Evolutionary conservation across 2,888 invertebrate genomes (phyloP).

Genomic region (Chaitophorus viminalis): DNA sequence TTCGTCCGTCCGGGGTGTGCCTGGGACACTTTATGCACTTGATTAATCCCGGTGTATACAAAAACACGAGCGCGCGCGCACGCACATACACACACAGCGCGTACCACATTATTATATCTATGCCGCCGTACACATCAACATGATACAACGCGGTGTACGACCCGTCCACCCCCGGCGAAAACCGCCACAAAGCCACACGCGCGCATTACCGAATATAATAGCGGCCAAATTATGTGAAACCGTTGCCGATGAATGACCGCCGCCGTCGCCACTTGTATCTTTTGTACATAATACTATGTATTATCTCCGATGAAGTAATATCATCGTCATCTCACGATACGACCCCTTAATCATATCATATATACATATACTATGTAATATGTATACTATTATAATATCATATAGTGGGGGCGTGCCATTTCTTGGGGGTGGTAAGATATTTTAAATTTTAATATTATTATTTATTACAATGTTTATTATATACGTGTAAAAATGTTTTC

Average conservation of each 20-base stretch:
- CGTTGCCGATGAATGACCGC: constrained; percentile 40
- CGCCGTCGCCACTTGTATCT: constrained; percentile 4
- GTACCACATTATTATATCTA: no score
- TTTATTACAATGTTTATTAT: no score
- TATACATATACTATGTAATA: no score
- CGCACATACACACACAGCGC: not conserved
- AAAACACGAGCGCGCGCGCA: not conserved
- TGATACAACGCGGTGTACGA: not conserved
- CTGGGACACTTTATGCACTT: constrained; percentile 56
- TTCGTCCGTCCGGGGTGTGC: constrained; percentile 11
- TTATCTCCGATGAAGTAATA: not conserved
- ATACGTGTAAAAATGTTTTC: no score
- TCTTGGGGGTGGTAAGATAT: no score
- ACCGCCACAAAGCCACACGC: constrained; percentile 40
- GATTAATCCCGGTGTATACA: constrained; percentile 41
- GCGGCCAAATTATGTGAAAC: constrained; percentile 46
- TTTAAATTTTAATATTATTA: no score
- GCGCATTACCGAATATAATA: constrained; percentile 36
- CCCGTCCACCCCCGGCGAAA: not conserved
- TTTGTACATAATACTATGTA: no score
- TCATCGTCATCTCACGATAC: not conserved
- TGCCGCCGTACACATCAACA: no score
- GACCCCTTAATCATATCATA: not conserved
- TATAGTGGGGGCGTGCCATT: no score
- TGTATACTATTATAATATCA: no score